Evolutionary conservation across 92 coral and sea anemone species (phyloP), one percentile per base, ranked within the genome.

Genomic region (Heteractis magnifica): DNA sequence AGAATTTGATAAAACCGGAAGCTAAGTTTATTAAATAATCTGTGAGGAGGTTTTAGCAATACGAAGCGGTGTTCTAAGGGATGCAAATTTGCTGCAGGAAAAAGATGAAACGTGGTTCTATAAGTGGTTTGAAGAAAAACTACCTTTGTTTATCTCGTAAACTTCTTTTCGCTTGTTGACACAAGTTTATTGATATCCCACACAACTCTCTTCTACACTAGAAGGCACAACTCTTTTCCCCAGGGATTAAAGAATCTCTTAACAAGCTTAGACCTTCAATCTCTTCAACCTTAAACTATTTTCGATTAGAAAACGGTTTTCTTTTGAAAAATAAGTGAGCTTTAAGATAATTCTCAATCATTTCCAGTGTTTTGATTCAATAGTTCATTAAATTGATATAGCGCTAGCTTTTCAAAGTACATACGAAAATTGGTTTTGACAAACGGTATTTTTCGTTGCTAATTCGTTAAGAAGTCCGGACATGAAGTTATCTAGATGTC

Each of bases 1-100:
- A 50, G 19, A 49, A 65, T 0, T 76, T 20, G 79, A 18, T 19
- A 15, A 50, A 52, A 76, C 60, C 79, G 79, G 79, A 76, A 76
- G 52, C 52, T 6, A 52, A 49, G 14, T 68, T 21, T 68, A 68
- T 20, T 68, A 20, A 10, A 12, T 26, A 68, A 68, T 7, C 15
- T 18, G 44, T 34, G 23, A 68, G 5, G 49, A 68, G 19, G 15
- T 68, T 79, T 79, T 18, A 19, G 41, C 50, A 68, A 81, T 68
- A 81, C 49, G 60, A 81, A 21, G 77, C 84, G 84, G 84, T 81
- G 21, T 81, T 52, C 65, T 68, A 52, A 59, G 84, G 52, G 50
- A 81, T 81, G 84, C 77, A 34, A 81, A 81, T 81, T 81, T 26
- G 6, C 23, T 34, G 4, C 10, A 4, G 72, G 23, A 52, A 20